Base-by-base conservation (phyloP, 2,888 invertebrate genomes). In the Plagodis pulveraria region DNA sequence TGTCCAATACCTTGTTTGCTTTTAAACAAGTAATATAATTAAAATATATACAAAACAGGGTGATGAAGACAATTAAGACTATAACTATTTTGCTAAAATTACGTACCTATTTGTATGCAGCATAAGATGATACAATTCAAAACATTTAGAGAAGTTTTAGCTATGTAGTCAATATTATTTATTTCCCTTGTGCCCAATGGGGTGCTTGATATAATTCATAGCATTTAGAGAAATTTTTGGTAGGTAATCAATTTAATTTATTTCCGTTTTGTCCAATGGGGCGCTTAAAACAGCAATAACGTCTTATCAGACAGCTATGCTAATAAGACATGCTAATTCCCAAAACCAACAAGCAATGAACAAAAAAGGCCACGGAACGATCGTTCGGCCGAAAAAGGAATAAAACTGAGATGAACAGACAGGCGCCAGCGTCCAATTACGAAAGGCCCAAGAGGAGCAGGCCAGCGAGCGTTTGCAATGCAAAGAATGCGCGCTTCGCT, bases 311-410 rank as follows among this genome's bases (percentile, higher is more conserved):
- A 83, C 87, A 85, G 89, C 84, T 88, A 92, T 89, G 91, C 86
- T 91, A 91, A 92, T 89, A 91, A 91, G 92, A 91, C 92, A 89
- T 88, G 90, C 92, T 92, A 92, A 92, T 92, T 91, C 85, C 86
- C 83, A 91, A 92, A 92, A 92, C 89, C 92, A 92, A 92, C 92
- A 92, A 87, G 84, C 84, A 76, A 72, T 63, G 78, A 79, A 78
- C 77, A 81, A 84, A 86, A 85, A 80, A 52, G 44, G 73, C 57
- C 65, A 66, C 67, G 70, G 74, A 76, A 76, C 77, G 81, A 74
- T 76, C 77, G 74, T 73, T 71, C 74, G 74, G 72, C 77, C 79
- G 77, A 86, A 91, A 87, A 89, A 90, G 78, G 81, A 86, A 83
- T 72, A 86, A 83, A 80, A 80, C 59, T 63, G 70, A 72, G 80